These are phyloP conservation scores for Poecilia velifera DNA, from an alignment of 2,797 vertebrate species.

Conservation along the genomic window DNA sequence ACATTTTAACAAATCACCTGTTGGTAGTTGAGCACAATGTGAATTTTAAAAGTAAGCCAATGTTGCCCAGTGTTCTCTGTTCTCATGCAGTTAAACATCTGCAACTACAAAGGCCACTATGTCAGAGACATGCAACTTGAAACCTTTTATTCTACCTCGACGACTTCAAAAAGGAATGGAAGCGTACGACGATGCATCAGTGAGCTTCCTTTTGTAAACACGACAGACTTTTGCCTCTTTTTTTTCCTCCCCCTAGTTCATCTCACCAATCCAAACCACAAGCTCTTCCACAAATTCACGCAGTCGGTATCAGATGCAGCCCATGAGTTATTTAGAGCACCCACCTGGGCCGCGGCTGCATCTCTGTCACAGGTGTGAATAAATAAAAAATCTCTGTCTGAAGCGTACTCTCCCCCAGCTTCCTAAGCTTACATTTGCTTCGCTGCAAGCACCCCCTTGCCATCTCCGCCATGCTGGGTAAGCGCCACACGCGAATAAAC, in stretches of 20 bases:
- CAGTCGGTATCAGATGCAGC: slow-evolving; percentile 6
- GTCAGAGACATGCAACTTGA: neutral
- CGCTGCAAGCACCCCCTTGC: neutral
- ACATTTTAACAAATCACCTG: neutral
- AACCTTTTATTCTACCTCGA: neutral
- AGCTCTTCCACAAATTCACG: slow-evolving; percentile 2
- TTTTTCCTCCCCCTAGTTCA: neutral
- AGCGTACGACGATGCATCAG: neutral
- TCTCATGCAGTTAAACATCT: neutral
- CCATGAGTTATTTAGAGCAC: slow-evolving; percentile 4
- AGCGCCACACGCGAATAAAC: neutral
- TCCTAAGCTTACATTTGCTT: slow-evolving; percentile 1
- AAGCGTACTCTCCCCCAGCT: neutral
- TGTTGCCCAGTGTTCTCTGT: neutral
- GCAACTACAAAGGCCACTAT: neutral
- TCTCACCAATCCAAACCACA: neutral
- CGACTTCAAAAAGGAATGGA: neutral
- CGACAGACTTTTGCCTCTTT: neutral
- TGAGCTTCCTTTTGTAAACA: neutral
- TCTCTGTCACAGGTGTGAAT: slow-evolving; percentile 4
- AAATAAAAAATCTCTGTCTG: neutral
- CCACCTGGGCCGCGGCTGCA: neutral
- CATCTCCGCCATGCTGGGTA: neutral
- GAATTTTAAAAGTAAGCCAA: neutral
- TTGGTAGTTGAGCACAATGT: neutral